Percentiles rank a stretch among this genome's conserved stretches.
Conservation (phyloP, 2,113 vertebrate genomes). For the mouse (Mus musculus) region GRCm39 chr2:163912501-163913000, state of each 20-base stretch:
- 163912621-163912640: background rate
- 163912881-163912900: conserved; percentile 93
- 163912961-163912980: background rate
- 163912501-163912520: conserved; percentile 87
- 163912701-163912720: background rate
- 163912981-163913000: background rate
- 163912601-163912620: background rate
- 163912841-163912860: conserved; percentile 90
- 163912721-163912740: background rate
- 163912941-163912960: conserved; percentile 88
- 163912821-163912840: conserved; percentile 85
- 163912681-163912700: background rate
- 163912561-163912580: background rate
- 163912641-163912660: background rate
- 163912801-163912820: background rate
- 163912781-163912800: background rate
- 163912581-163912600: background rate
- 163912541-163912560: background rate
- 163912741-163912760: background rate
- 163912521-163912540: background rate
- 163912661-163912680: background rate
- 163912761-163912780: background rate
- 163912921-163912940: conserved; percentile 88
- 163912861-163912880: conserved; percentile 90
- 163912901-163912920: conserved; percentile 92